phyloP scores from a whole-genome alignment of 1,140 invertebrate genomes.

The Neelides sp. region DNA sequence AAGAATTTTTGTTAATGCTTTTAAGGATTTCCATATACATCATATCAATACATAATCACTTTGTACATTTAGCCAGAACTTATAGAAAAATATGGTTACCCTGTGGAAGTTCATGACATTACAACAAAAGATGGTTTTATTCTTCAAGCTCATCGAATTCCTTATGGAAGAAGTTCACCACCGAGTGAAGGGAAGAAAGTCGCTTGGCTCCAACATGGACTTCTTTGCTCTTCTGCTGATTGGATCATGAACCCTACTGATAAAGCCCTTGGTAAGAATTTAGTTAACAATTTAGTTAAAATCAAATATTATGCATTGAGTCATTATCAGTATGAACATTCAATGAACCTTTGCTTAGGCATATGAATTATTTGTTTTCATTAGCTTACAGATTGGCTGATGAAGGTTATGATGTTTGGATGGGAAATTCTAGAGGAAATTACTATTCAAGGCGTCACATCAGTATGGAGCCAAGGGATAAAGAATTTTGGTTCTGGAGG shows the following conservation, averaged over 20 bases:
- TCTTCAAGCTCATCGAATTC: conserved; percentile 35
- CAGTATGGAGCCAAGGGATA: conserved; percentile 25
- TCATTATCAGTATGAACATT: not conserved
- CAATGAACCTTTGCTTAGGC: not conserved
- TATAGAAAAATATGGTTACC: conserved; percentile 10
- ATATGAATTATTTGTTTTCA: conserved; percentile 44
- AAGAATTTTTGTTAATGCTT: no score
- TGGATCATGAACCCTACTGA: conserved; percentile 50
- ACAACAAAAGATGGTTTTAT: conserved; percentile 35
- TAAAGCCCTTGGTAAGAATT: conserved; percentile 46
- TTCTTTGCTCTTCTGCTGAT: conserved; percentile 50
- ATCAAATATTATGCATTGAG: not conserved
- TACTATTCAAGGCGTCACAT: conserved; percentile 35
- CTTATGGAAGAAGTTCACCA: conserved; percentile 33
- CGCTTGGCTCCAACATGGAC: conserved; percentile 53
- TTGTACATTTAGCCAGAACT: conserved; percentile 12
- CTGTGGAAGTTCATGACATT: conserved; percentile 17
- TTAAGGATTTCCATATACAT: not conserved
- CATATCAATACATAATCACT: not conserved
- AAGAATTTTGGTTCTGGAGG: conserved; percentile 34
- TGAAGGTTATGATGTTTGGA: conserved; percentile 38
- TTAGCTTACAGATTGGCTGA: conserved; percentile 34
- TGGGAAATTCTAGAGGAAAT: conserved; percentile 39
- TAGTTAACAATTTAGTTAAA: no score
- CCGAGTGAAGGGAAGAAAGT: conserved; percentile 37